These are phyloP conservation scores for Drosophila stalkeri DNA, from an alignment of 2,888 invertebrate species.

Conservation along the genomic window DNA sequence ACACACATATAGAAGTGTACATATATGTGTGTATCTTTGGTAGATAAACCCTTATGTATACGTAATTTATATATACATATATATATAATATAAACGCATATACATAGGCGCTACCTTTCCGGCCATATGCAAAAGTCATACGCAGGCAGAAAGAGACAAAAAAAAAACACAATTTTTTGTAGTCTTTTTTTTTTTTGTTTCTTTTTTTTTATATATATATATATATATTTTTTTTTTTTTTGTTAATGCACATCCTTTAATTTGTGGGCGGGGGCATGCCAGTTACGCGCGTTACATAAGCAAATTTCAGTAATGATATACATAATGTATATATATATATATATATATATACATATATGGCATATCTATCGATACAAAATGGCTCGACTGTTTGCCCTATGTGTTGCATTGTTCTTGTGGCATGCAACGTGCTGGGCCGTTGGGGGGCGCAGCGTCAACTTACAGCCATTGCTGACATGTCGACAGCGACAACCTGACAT, in stretches of 20 bases:
- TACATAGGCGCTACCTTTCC: conserved; percentile 52
- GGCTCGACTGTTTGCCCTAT: conserved; percentile 46
- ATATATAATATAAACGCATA: conserved; percentile 14
- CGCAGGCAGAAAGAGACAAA: conserved; percentile 16
- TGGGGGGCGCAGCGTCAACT: conserved; percentile 45
- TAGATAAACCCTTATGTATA: conserved; percentile 73
- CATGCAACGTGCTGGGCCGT: conserved; percentile 48
- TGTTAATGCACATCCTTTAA: conserved; percentile 70
- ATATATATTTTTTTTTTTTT: conserved; percentile 30
- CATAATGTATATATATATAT: conserved; percentile 52
- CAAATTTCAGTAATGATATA: conserved; percentile 72
- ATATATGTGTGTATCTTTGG: conserved; percentile 43
- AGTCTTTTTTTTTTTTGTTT: conserved; percentile 42
- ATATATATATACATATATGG: conserved; percentile 37
- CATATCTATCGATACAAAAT: conserved; percentile 54
- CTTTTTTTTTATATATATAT: conserved; percentile 1
- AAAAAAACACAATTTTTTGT: conserved; percentile 10
- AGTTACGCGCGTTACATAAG: conserved; percentile 73
- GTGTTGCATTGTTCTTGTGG: conserved; percentile 64
- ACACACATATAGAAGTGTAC: neutral
- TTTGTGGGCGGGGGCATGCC: conserved; percentile 44
- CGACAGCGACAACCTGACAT: conserved; percentile 65
- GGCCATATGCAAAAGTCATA: conserved; percentile 51
- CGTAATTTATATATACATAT: conserved; percentile 48
- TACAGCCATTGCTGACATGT: conserved; percentile 50